These are phyloP conservation scores for Myiozetetes cayanensis DNA, from an alignment of 2,113 vertebrate genomes.

Conservation along the genomic window DNA sequence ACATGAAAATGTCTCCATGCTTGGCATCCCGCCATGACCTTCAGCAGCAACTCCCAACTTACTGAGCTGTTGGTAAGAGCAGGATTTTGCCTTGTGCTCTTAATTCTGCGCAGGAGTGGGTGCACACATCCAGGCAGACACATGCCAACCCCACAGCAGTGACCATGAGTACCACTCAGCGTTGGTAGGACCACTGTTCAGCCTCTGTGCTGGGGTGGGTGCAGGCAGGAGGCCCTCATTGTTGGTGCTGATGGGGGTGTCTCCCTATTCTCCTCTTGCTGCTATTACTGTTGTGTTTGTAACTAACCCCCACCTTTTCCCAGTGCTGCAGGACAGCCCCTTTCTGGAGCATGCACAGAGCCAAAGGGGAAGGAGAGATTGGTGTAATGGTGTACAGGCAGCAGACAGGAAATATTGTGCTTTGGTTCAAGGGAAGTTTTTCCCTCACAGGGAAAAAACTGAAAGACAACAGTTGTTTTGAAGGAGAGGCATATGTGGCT, in stretches of 20 bases:
- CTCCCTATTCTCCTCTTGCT: not conserved
- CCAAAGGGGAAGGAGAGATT: not conserved
- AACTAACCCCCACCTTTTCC: accelerated
- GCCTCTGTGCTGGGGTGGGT: not conserved
- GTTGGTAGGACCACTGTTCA: not conserved
- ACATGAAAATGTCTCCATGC: not conserved
- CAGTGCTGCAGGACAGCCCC: not conserved
- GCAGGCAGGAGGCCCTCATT: accelerated
- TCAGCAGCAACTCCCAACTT: not conserved
- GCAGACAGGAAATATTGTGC: not conserved
- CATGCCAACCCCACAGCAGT: accelerated
- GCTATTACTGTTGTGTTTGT: not conserved
- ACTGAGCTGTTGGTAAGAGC: not conserved
- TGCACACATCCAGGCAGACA: not conserved
- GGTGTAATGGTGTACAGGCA: not conserved
- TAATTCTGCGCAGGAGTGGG: accelerated
- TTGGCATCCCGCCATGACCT: not conserved
- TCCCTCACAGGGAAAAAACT: not conserved
- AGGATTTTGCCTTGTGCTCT: not conserved
- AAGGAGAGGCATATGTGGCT: not conserved
- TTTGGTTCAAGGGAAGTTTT: not conserved
- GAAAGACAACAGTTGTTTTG: not conserved
- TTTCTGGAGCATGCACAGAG: not conserved
- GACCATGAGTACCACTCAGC: too few relatives aligned
- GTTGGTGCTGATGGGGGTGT: not conserved